These are phyloP conservation scores for Chaunax sp. DNA, from an alignment of 2,797 vertebrate species.

Conservation along the genomic window DNA sequence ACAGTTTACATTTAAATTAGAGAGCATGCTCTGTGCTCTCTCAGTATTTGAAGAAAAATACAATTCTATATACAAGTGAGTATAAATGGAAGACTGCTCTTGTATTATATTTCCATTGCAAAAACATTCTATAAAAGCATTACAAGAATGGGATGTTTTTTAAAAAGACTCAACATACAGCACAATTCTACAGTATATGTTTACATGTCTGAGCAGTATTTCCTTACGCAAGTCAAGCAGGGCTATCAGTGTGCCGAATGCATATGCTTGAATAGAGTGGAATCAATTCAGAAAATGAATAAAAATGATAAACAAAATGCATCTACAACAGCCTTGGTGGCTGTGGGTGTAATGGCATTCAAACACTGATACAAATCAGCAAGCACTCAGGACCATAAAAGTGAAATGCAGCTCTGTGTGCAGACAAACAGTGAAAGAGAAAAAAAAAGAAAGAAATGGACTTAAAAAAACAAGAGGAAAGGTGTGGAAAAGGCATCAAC, in stretches of 20 bases:
- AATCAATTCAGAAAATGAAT: slow-evolving; percentile 53
- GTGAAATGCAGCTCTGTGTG: slow-evolving; percentile 49
- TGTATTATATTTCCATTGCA: slow-evolving; percentile 52
- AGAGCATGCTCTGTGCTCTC: slow-evolving; percentile 64
- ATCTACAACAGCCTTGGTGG: slow-evolving; percentile 42
- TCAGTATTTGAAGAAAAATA: slow-evolving; percentile 66
- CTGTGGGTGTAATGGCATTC: slow-evolving; percentile 65
- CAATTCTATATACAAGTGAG: slow-evolving; percentile 49
- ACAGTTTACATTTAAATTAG: slow-evolving; percentile 80
- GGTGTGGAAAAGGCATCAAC: slow-evolving; percentile 48
- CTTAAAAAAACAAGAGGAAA: slow-evolving; percentile 40
- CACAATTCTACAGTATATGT: slow-evolving; percentile 42
- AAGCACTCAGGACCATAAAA: slow-evolving; percentile 60
- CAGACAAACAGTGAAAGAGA: slow-evolving; percentile 14
- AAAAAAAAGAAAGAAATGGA: neutral
- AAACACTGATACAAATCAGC: slow-evolving; percentile 71
- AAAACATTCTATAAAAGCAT: slow-evolving; percentile 48
- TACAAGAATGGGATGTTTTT: slow-evolving; percentile 32
- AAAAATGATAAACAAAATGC: slow-evolving; percentile 63
- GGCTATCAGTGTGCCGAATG: slow-evolving; percentile 50
- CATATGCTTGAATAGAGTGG: slow-evolving; percentile 41
- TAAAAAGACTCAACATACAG: slow-evolving; percentile 21
- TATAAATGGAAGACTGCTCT: slow-evolving; percentile 41
- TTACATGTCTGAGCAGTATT: slow-evolving; percentile 38
- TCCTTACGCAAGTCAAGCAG: slow-evolving; percentile 54